Evolutionary conservation across 2,888 invertebrate species (phyloP), one percentile per base, ranked within the genome.

Genomic region (Leptopilina drosophilae): DNA sequence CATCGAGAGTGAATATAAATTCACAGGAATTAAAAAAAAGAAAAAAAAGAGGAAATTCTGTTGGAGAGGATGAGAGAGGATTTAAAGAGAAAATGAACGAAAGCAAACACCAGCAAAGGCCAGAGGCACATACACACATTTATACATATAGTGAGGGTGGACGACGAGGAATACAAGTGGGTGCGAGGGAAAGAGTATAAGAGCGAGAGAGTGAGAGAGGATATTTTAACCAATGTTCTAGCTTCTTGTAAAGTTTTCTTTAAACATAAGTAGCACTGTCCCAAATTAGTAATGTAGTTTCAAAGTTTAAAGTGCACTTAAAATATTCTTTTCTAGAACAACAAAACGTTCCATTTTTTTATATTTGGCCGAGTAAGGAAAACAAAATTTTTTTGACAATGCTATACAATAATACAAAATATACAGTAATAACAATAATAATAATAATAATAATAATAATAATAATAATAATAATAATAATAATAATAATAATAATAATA

Each of bases 131-230:
- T 1, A 20, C 20, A 20, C 20, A 20, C 20, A 20, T 1, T 1
- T 1, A 20, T 20, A 20, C 1, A 20, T 20, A 20, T 42, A 42
- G 42, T 1, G 42, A 7, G 14, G 12, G 6, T 59, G n/a, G 59
- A 20, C 11, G 46, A 67, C 8, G 20, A 64, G 56, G n/a, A 33
- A 84, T 84, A 82, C 77, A 81, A 82, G 81, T 84, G 81, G 84
- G 82, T 81, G 83, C 77, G 75, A 82, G 81, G 53, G 66, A 20
- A 26, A 11, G 12, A 66, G 67, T 64, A 64, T 67, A 15, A 64
- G 56, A 20, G 42, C 20, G 26, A 12, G 12, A 66, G 67, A 69
- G 67, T 67, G 26, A 64, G 56, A 14, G 42, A 42, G 42, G 26
- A 7, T 11, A 69, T 46, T n/a, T 11, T 11, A 77, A 42, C 40